Conservation (phyloP, 2,888 invertebrate genomes). For the Neoitamus cyanurus region DNA sequence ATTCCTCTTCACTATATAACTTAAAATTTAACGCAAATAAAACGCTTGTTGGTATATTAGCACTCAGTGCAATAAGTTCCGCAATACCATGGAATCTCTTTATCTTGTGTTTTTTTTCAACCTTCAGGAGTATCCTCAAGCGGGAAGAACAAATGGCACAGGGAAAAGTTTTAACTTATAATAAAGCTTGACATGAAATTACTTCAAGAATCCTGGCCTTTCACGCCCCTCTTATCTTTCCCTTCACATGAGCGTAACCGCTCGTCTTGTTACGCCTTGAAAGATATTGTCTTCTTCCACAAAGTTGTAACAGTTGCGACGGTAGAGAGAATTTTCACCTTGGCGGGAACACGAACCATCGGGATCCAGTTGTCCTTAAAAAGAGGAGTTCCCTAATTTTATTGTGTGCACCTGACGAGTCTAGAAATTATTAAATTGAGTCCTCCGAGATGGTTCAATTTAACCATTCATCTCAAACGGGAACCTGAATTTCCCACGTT, state of each 20-base stretch:
- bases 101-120: conserved; percentile 15
- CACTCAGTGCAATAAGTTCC: neutral
- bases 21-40: neutral
- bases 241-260: conserved; percentile 22
- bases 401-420: conserved; percentile 26
- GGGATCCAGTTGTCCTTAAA: neutral
- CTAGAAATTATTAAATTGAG: conserved; percentile 17
- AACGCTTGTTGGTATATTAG: neutral
- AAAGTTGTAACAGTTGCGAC: neutral
- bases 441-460: neutral
- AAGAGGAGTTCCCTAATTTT: conserved; percentile 14
- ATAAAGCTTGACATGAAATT: conserved; percentile 50
- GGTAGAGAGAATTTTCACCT: neutral
- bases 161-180: conserved; percentile 49
- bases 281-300: conserved; percentile 6
- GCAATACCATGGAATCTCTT: neutral
- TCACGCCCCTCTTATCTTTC: conserved; percentile 21
- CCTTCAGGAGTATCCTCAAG: neutral
- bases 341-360: neutral
- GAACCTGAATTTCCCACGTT: neutral
- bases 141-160: conserved; percentile 44
- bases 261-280: conserved; percentile 2
- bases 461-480: neutral
- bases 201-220: conserved; percentile 45
- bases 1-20: neutral